Conservation (phyloP, 1,140 invertebrate genomes). For the Heliothis subflexa region DNA sequence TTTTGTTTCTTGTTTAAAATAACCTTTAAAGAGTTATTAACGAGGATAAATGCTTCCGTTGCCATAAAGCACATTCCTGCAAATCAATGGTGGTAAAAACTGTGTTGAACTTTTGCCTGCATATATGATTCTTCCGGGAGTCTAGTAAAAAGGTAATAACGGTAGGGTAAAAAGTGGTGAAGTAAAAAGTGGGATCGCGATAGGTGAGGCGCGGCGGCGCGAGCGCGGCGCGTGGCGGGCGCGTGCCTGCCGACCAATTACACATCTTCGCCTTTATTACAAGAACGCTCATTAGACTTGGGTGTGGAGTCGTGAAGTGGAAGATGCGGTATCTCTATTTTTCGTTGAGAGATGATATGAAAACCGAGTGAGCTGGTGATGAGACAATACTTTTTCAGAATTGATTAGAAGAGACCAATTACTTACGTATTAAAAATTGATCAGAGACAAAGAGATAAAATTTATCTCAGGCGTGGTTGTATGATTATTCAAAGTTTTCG, state of each 20-base stretch:
- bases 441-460: not conserved
- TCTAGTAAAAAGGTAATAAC: constrained; percentile 15
- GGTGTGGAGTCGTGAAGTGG: not conserved
- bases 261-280: constrained; percentile 77
- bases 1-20: not conserved
- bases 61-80: constrained; percentile 32
- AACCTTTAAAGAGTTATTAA: not conserved
- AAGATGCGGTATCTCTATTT: constrained; percentile 27
- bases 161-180: constrained; percentile 28
- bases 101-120: constrained; percentile 38
- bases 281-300: constrained; percentile 71
- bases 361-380: too few species aligned
- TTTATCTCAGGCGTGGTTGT: not conserved
- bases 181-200: constrained; percentile 38
- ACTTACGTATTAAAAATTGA: too few species aligned
- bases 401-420: too few species aligned
- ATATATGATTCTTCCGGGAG: constrained; percentile 22
- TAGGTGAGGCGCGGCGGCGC: constrained; percentile 46
- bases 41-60: not conserved
- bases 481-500: not conserved
- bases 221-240: constrained; percentile 69
- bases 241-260: constrained; percentile 76
- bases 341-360: not conserved
- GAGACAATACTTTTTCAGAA: too few species aligned
- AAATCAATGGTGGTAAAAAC: constrained; percentile 25